phyloP scores from a whole-genome alignment of 2,888 invertebrate genomes.

The Eristalinus sepulchralis region DNA sequence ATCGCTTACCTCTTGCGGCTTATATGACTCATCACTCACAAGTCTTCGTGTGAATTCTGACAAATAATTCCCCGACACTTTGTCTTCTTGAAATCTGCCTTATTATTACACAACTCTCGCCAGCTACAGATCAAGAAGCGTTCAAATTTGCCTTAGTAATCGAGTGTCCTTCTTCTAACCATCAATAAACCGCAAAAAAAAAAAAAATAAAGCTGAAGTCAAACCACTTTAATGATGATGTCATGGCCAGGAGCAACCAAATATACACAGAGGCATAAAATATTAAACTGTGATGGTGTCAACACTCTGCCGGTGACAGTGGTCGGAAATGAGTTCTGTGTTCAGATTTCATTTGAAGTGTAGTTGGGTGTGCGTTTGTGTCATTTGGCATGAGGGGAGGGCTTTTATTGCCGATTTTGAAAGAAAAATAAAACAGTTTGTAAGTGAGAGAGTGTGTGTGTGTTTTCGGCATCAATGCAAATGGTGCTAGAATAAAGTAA shows the following conservation, averaged over 20 bases:
- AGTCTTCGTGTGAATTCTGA: too few species aligned
- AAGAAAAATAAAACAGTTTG: not conserved
- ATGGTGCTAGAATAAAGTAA: not conserved
- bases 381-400: not conserved
- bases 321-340: conserved; percentile 54
- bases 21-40: too few species aligned
- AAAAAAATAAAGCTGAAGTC: conserved; percentile 8
- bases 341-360: conserved; percentile 31
- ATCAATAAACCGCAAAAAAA: not conserved
- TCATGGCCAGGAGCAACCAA: conserved; percentile 37
- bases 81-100: too few species aligned
- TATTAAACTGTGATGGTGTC: conserved; percentile 48
- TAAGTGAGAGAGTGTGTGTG: not conserved
- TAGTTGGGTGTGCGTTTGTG: not conserved
- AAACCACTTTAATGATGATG: conserved; percentile 26
- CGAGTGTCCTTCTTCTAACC: conserved; percentile 6
- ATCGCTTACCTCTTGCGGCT: too few species aligned
- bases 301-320: conserved; percentile 47
- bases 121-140: not conserved
- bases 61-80: too few species aligned
- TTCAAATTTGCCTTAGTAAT: conserved; percentile 7
- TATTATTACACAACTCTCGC: too few species aligned
- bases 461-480: not conserved
- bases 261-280: conserved; percentile 24
- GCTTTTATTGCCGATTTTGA: conserved; percentile 13